Percentiles rank a stretch among this genome's conserved stretches.
Conservation (phyloP, 2,113 vertebrate species). For the Esox niger region DNA sequence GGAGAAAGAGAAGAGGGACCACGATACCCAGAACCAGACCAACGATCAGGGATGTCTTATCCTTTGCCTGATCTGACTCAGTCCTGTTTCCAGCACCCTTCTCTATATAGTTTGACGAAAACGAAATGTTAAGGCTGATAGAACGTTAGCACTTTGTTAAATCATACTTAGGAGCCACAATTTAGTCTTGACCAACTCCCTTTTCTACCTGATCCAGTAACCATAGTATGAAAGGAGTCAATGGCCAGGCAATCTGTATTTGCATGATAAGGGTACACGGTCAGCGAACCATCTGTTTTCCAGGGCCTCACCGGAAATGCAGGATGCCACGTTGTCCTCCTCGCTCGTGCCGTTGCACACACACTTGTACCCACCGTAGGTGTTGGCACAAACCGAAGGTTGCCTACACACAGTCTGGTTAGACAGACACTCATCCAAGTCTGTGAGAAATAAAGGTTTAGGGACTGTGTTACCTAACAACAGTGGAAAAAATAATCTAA, state of each 20-base stretch:
- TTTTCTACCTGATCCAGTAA: too few relatives aligned
- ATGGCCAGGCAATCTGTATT: too few relatives aligned
- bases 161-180: too few relatives aligned
- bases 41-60: slow-evolving; percentile 61
- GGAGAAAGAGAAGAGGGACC: slow-evolving; percentile 72
- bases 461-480: not conserved
- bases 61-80: not conserved
- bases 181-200: too few relatives aligned
- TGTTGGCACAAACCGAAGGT: slow-evolving; percentile 72
- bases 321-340: slow-evolving; percentile 64
- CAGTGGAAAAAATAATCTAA: not conserved
- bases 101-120: slow-evolving; percentile 36
- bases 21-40: slow-evolving; percentile 77
- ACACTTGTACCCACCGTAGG: slow-evolving; percentile 78
- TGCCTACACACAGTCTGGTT: slow-evolving; percentile 56
- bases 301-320: slow-evolving; percentile 60
- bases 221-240: too few relatives aligned
- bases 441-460: slow-evolving; percentile 47
- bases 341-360: slow-evolving; percentile 73
- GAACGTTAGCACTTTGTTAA: too few relatives aligned
- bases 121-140: not conserved
- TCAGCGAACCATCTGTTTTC: too few relatives aligned
- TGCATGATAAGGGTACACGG: too few relatives aligned
- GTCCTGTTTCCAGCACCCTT: slow-evolving; percentile 28
- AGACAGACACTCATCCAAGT: slow-evolving; percentile 73